Conservation (phyloP, 2,113 vertebrate species). For the Charadrius vociferus region DNA sequence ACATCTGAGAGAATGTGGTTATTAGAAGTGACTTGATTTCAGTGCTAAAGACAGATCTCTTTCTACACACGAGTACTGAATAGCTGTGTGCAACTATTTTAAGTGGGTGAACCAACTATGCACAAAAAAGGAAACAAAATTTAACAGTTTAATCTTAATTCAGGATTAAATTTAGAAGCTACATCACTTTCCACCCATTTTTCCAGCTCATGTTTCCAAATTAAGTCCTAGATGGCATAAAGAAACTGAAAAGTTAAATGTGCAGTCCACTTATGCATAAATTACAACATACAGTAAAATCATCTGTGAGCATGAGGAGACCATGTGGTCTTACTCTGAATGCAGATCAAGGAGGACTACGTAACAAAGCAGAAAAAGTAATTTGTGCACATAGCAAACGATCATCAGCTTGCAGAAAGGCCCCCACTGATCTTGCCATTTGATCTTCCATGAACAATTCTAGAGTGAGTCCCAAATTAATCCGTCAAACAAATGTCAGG, state of each 20-base stretch:
- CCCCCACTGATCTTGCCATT: neutral
- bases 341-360: rapidly evolving
- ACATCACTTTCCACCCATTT: neutral
- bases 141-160: neutral
- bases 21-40: neutral
- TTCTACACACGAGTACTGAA: neutral
- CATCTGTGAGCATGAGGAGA: neutral
- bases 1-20: neutral
- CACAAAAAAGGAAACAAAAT: neutral
- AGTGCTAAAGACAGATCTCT: neutral
- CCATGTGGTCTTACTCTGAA: rapidly evolving
- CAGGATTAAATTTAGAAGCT: neutral
- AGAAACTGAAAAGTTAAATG: neutral
- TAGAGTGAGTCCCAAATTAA: neutral
- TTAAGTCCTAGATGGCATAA: neutral
- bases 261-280: neutral
- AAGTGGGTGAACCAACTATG: neutral
- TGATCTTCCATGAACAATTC: neutral
- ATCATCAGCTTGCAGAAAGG: neutral
- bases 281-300: neutral
- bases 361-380: neutral
- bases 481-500: neutral
- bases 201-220: neutral
- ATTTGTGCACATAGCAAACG: neutral
- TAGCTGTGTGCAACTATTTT: neutral